phyloP scores from a whole-genome alignment of 2,113 vertebrate genomes.

The Hirundichthys speculiger region DNA sequence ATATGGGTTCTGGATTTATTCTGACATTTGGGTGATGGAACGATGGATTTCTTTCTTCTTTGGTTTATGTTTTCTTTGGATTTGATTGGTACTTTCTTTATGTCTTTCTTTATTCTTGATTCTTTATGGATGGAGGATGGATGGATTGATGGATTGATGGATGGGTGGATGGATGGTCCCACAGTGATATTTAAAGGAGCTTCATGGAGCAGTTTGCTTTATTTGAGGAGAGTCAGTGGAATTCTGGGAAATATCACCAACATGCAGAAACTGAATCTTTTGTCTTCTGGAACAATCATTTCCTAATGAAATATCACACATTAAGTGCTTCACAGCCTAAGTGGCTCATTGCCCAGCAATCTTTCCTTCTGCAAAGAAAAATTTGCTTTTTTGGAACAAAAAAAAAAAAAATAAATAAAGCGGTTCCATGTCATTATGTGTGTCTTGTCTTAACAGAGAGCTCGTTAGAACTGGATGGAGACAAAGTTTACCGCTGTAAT shows the following conservation, averaged over 20 bases:
- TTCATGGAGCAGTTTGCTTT: not conserved
- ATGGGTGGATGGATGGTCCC: no score
- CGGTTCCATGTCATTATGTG: conserved; percentile 18
- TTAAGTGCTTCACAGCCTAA: conserved; percentile 25
- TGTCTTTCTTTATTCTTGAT: no score
- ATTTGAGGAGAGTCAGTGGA: not conserved
- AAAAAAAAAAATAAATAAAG: no score
- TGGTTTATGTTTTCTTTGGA: no score
- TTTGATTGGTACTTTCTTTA: no score
- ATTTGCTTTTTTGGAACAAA: conserved; percentile 13
- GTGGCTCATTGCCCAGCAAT: conserved; percentile 28
- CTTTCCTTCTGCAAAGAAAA: conserved; percentile 19
- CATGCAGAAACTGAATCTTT: conserved; percentile 13
- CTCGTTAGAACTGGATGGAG: conserved; percentile 27
- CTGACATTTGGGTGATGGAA: no score
- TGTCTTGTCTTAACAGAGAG: conserved; percentile 11
- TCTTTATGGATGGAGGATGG: no score
- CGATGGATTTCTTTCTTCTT: no score
- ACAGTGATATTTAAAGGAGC: not conserved
- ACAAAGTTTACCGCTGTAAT: no score
- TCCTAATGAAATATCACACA: conserved; percentile 30
- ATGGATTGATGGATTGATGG: no score
- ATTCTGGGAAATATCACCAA: not conserved
- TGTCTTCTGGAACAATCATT: conserved; percentile 17
- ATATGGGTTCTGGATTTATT: no score